Conservation (phyloP, 2,113 vertebrate genomes). For the Malurus melanocephalus region DNA sequence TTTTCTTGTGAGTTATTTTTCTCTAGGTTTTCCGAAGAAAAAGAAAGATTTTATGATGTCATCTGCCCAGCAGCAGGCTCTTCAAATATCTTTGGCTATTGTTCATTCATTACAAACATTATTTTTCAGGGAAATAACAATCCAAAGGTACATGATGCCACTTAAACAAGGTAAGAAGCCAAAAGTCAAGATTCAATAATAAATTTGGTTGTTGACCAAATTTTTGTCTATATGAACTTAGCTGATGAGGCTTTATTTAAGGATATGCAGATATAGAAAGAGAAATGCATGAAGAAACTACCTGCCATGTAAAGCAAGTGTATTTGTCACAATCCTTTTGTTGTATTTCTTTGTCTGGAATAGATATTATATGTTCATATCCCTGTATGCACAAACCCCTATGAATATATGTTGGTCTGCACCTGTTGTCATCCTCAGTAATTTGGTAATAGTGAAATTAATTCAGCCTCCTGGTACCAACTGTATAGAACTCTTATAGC, state of each 20-base stretch:
- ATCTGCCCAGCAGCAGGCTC: not conserved
- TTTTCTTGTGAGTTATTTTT: not conserved
- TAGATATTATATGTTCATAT: not conserved
- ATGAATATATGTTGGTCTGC: not conserved
- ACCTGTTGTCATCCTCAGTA: not conserved
- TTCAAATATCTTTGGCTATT: not conserved
- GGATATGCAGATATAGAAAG: not conserved
- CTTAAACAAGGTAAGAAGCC: not conserved
- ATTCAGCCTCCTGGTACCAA: not conserved
- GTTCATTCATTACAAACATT: not conserved
- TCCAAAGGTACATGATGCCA: not conserved
- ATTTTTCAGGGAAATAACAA: not conserved
- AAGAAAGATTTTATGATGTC: not conserved
- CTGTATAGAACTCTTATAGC: not conserved
- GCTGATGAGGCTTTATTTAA: not conserved
- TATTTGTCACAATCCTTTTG: not conserved
- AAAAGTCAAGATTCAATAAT: not conserved
- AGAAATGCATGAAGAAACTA: not conserved
- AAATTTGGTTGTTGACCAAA: not conserved
- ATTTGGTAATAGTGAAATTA: not conserved
- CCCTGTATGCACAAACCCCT: not conserved
- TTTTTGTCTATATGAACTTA: not conserved
- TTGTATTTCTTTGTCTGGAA: not conserved
- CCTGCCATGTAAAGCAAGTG: not conserved
- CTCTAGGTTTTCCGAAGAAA: not conserved